Evolutionary conservation across 1,140 invertebrate genomes (phyloP).

Genomic region (Cotesia vestalis): DNA sequence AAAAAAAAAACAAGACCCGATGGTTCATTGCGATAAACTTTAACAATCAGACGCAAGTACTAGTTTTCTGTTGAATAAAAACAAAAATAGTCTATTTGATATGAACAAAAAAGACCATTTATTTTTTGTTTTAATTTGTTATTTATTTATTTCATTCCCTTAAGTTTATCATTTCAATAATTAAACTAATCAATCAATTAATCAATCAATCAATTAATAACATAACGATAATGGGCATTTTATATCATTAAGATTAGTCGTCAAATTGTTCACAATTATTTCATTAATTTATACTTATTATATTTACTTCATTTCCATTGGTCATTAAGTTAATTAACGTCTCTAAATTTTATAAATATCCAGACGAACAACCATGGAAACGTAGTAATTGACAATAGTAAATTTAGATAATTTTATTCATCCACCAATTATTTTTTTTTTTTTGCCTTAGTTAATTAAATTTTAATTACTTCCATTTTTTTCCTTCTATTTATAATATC

Average conservation of each 20-base stretch:
- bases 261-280: too few species aligned
- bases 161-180: conserved; percentile 48
- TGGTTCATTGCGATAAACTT: too few species aligned
- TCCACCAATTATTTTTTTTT: conserved; percentile 7
- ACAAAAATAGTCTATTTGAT: too few species aligned
- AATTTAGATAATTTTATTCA: conserved; percentile 9
- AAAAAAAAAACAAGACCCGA: too few species aligned
- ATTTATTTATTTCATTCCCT: conserved; percentile 14
- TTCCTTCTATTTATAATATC: conserved; percentile 4
- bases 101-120: too few species aligned
- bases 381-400: conserved; percentile 26
- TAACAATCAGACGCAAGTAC: too few species aligned
- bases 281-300: conserved; percentile 34
- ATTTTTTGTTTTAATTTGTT: conserved; percentile 36
- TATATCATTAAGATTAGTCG: conserved; percentile 37
- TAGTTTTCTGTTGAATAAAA: too few species aligned
- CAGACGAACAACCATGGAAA: conserved; percentile 15
- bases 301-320: conserved; percentile 25
- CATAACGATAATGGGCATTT: conserved; percentile 50
- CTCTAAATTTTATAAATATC: conserved; percentile 19
- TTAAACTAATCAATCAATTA: conserved; percentile 47
- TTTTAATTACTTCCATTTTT: conserved; percentile 14
- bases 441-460: conserved; percentile 8
- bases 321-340: neutral
- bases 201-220: conserved; percentile 53